phyloP scores from a whole-genome alignment of 2,888 invertebrate species.

The Timema cristinae region DNA sequence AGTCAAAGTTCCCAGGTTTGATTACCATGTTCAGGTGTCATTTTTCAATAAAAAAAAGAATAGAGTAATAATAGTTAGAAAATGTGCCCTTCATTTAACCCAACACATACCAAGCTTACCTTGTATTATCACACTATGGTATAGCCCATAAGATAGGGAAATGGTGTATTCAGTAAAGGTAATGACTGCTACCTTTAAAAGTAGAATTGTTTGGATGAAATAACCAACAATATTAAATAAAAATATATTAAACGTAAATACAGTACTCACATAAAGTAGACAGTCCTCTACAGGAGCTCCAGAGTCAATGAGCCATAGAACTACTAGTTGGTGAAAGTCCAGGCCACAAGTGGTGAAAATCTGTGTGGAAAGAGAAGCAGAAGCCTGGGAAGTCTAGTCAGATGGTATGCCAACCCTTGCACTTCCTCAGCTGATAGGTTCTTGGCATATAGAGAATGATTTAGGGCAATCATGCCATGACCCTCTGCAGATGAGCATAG shows the following conservation, averaged over 20 bases:
- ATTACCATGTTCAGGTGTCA: too few relatives aligned
- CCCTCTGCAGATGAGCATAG: conserved; percentile 83
- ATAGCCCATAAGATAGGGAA: too few relatives aligned
- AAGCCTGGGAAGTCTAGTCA: conserved; percentile 35
- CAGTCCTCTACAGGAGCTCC: conserved; percentile 60
- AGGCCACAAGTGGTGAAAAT: conserved; percentile 37
- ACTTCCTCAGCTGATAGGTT: conserved; percentile 65
- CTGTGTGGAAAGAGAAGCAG: conserved; percentile 37
- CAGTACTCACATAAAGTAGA: conserved; percentile 41
- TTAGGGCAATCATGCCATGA: conserved; percentile 81
- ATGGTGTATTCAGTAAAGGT: too few relatives aligned
- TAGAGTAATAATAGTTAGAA: too few relatives aligned
- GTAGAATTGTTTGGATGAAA: background rate
- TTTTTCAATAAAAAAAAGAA: too few relatives aligned
- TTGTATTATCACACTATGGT: too few relatives aligned
- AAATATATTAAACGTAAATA: too few relatives aligned
- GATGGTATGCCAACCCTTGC: conserved; percentile 50
- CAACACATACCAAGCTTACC: too few relatives aligned
- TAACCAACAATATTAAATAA: background rate
- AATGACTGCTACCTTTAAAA: too few relatives aligned
- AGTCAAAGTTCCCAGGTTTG: too few relatives aligned
- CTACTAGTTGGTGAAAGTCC: conserved; percentile 60
- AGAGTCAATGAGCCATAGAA: conserved; percentile 72
- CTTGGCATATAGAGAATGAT: conserved; percentile 62
- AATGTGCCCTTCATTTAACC: too few relatives aligned